These are phyloP conservation scores for Drymodes brunneopygia DNA, from an alignment of 2,113 vertebrate genomes.

Conservation along the genomic window DNA sequence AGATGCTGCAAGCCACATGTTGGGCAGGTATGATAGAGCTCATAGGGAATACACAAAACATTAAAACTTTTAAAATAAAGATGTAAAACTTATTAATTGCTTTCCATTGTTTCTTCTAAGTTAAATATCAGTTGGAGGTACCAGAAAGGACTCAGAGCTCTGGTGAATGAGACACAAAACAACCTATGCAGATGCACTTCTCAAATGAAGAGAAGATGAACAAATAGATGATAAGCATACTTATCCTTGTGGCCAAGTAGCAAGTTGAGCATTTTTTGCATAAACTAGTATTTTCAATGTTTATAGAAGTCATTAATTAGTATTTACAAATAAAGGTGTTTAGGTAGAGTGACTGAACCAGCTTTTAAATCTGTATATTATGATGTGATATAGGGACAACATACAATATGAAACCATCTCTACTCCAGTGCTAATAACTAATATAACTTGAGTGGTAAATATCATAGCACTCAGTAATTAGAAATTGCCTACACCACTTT, in stretches of 20 bases:
- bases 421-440: not conserved
- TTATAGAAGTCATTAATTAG: not conserved
- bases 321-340: not conserved
- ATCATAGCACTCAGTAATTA: not conserved
- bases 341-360: not conserved
- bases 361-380: not conserved
- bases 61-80: not conserved
- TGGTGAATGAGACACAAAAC: not conserved
- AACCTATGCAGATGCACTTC: not conserved
- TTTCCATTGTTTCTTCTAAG: not conserved
- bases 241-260: not conserved
- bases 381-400: not conserved
- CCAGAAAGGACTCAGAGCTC: not conserved
- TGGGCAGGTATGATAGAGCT: not conserved
- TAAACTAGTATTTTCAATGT: not conserved
- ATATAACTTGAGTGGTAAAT: not conserved
- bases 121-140: not conserved
- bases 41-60: not conserved
- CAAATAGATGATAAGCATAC: not conserved
- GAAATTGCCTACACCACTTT: not conserved
- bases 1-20: not conserved
- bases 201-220: not conserved
- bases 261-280: not conserved
- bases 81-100: not conserved
- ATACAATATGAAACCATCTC: not conserved